Base-by-base conservation (phyloP, 2,113 vertebrate genomes). In the Cathartes aura region DNA sequence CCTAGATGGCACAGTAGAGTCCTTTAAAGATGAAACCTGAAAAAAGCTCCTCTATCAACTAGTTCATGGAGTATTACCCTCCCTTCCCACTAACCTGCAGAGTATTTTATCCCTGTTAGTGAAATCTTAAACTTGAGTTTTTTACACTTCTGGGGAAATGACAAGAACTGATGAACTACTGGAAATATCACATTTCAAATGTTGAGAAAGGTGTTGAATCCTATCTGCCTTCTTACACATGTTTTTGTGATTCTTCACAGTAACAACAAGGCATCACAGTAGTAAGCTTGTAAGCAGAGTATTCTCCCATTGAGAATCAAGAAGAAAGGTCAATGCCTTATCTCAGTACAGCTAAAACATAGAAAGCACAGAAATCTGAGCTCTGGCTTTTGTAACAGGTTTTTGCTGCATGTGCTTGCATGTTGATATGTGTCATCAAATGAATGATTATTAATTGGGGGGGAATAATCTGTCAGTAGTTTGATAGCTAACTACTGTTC, bases 91-190 rank as follows among this genome's bases (percentile, higher is more conserved):
- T 60, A 74, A 71, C 30, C 67, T 95, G 71, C 50, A 26, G 45
- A 81, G n/a, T 74, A 60, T 94, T 90, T 80, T 40, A 74, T 71
- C 43, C 36, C 48, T 71, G 26, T 63, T 95, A 73, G 34, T 63
- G 87, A 75, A 89, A 87, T 83, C 81, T 92, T 95, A 88, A 93
- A 96, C 94, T 95, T 63, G 48, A 88, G 53, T 95, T 95, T 60
- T 72, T 79, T 56, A 36, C 43, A 36, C 34, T 89, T 93, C 18
- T 0, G 9, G 50, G 84, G 23, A 55, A 92, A 95, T 60, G 45
- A 40, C 20, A 53, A 70, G 75, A 91, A 89, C 62, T 89, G 79
- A 20, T 47, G 53, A 93, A 87, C 87, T 95, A n/a, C 36, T 83
- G 71, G 59, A 95, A 93, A 79, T 90, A 79, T 8, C 26, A 9